phyloP scores from a whole-genome alignment of 2,797 vertebrate species.

The Zenarchopterus dispar region DNA sequence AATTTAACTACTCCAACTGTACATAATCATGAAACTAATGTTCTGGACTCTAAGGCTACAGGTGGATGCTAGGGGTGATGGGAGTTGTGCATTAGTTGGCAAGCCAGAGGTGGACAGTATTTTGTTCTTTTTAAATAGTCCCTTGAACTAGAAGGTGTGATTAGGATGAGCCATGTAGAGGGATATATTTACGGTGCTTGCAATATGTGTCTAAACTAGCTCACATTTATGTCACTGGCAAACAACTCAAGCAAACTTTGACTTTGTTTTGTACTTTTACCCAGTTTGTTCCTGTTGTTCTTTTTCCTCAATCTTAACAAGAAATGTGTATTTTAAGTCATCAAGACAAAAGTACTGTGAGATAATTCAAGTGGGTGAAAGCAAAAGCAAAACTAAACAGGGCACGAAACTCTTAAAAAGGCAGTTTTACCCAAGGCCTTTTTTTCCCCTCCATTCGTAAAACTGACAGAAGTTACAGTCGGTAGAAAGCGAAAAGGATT shows the following conservation, averaged over 20 bases:
- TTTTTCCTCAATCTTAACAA: background rate
- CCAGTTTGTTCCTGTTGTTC: background rate
- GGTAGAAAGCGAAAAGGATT: conserved; percentile 2
- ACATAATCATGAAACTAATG: conserved; percentile 51
- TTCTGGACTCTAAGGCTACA: no score
- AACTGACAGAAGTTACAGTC: conserved; percentile 1
- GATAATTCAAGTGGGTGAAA: background rate
- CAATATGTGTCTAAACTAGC: no score
- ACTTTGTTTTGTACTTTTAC: background rate
- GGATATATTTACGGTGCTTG: no score
- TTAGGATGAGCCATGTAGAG: no score
- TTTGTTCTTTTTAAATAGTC: no score
- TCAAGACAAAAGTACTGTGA: background rate
- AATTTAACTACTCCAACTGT: conserved; percentile 54
- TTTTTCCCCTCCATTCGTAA: conserved; percentile 2
- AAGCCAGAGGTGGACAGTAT: no score
- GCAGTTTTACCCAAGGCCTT: background rate
- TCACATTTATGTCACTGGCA: background rate
- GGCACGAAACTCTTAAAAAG: background rate
- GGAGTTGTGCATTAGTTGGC: no score
- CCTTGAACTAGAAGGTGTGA: no score
- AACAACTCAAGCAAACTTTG: background rate
- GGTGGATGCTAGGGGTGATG: no score
- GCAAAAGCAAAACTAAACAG: background rate
- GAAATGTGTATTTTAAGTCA: background rate